Conservation (phyloP, 2,113 vertebrate genomes). For the Camelus dromedarius region DNA sequence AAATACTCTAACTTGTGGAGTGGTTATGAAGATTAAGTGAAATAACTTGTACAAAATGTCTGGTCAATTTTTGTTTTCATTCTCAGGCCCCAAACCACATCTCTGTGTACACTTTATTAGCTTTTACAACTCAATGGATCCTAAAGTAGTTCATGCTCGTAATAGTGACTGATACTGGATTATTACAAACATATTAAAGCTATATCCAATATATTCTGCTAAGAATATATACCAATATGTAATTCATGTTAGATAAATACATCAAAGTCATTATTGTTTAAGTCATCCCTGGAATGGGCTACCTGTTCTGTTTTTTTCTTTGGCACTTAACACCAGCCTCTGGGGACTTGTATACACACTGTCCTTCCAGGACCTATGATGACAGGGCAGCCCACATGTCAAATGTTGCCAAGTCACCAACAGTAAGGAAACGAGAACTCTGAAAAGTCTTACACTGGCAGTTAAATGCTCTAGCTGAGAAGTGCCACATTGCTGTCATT, state of each 20-base stretch:
- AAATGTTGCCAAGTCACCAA: background rate
- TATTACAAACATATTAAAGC: slow-evolving; percentile 12
- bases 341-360: background rate
- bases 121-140: background rate
- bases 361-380: background rate
- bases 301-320: background rate
- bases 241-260: slow-evolving; percentile 37
- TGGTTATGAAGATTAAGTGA: background rate
- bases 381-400: background rate
- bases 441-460: background rate
- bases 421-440: background rate
- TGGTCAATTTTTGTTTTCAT: slow-evolving; percentile 30
- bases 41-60: slow-evolving; percentile 29
- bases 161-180: background rate
- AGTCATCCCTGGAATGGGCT: background rate
- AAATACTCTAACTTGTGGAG: background rate
- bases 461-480: background rate
- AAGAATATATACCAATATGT: background rate
- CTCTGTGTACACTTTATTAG: background rate
- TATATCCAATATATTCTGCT: background rate
- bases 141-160: background rate
- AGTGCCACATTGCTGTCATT: background rate
- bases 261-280: background rate
- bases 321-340: background rate
- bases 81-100: background rate